Evolutionary conservation across 2,888 invertebrate genomes (phyloP), one percentile per base, ranked within the genome.

Genomic region (Altica lythri): DNA sequence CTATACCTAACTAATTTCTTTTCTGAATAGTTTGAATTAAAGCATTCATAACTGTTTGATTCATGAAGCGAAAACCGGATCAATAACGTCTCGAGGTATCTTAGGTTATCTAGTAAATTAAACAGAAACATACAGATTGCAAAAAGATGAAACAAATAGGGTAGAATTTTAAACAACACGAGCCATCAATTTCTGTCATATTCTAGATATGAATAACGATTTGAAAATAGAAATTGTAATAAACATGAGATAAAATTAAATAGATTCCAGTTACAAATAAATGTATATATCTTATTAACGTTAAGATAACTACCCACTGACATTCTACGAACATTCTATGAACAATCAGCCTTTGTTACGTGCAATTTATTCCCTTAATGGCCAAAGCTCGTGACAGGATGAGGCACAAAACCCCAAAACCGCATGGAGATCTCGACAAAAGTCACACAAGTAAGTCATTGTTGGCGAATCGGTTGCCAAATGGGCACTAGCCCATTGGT

Each of bases 401-500:
- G 30, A 47, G 49, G 22, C 60, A 59, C 59, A 61, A 62, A 59
- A 57, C 55, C 60, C 38, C 35, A 37, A 51, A 55, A 43, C 51
- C 55, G 48, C 42, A 52, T 35, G 32, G 52, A 52, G 47, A 55
- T 50, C 51, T 52, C 58, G 46, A 57, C 61, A 58, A 61, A 62
- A 65, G 60, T 63, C 62, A 10, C 30, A 57, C 60, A 54, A 61
- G 57, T 45, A 57, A 57, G 59, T 60, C 60, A 61, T 64, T 63
- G 63, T 64, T 61, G 43, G 55, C 16, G 54, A 61, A 59, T 55
- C 57, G 59, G 55, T 60, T 56, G 56, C 57, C 60, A 60, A 64
- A 64, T 61, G 59, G 60, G 57, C 60, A 58, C 35, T 52, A 59
- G 59, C 46, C 57, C 57, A 47, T 44, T 53, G 51, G 54, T 54